phyloP scores from a whole-genome alignment of 2,113 vertebrate species.

The Telmatochromis sp. region DNA sequence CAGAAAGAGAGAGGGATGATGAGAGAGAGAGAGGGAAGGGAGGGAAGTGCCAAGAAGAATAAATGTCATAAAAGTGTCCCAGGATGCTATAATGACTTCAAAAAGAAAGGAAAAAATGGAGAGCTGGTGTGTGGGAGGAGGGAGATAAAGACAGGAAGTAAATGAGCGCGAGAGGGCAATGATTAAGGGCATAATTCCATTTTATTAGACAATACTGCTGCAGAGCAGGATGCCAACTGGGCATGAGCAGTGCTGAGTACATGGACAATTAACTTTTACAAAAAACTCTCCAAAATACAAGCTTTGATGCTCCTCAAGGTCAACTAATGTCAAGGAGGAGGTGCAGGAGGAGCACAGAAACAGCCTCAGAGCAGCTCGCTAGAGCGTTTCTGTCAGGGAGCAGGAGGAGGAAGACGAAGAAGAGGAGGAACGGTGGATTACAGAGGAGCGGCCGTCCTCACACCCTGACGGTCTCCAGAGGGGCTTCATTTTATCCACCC shows the following conservation, averaged over 20 bases:
- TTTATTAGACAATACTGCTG: conserved; percentile 37
- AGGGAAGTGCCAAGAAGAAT: conserved; percentile 36
- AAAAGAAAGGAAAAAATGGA: not conserved
- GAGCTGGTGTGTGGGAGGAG: conserved; percentile 23
- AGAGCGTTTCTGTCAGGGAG: not conserved
- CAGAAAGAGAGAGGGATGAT: conserved; percentile 43
- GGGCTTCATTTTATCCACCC: not conserved
- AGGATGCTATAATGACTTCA: conserved; percentile 52
- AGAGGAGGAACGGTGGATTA: not conserved
- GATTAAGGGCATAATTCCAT: conserved; percentile 39
- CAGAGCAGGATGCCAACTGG: conserved; percentile 1
- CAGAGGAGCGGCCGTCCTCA: not conserved
- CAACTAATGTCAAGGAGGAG: not conserved
- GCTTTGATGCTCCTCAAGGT: conserved; percentile 19
- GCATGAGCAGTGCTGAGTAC: not conserved
- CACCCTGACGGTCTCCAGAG: not conserved
- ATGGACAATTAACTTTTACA: conserved; percentile 17
- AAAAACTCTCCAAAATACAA: not conserved
- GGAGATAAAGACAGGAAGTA: conserved; percentile 36
- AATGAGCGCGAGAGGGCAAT: not conserved
- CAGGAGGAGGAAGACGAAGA: not conserved
- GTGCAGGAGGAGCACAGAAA: not conserved
- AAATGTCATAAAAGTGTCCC: conserved; percentile 59
- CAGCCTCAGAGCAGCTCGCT: not conserved
- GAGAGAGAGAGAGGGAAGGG: not conserved